These are phyloP conservation scores for Vireo griseus DNA, from an alignment of 2,797 vertebrate genomes.

Conservation along the genomic window DNA sequence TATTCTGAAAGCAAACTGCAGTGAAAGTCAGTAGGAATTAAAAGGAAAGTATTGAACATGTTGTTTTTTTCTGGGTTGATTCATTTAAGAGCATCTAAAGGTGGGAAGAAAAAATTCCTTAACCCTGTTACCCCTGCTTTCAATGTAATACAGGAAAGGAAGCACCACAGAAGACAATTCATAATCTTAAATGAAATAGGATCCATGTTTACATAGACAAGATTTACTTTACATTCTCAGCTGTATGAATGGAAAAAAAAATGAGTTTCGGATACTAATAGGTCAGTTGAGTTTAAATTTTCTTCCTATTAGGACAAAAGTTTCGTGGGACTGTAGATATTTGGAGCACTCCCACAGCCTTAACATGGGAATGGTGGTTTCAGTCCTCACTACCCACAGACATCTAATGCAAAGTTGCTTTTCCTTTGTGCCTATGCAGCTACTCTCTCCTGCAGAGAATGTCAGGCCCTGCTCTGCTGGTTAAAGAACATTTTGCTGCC, in stretches of 20 bases:
- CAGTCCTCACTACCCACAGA: not conserved
- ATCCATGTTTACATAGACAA: not conserved
- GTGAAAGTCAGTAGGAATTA: not conserved
- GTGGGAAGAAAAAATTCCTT: not conserved
- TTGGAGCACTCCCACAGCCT: not conserved
- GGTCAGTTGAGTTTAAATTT: not conserved
- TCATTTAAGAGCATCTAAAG: not conserved
- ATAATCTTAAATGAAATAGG: not conserved
- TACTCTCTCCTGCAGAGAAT: conserved; percentile 17
- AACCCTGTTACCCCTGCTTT: not conserved
- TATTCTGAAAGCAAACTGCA: not conserved
- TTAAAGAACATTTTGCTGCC: conserved; percentile 48
- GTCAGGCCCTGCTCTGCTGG: conserved; percentile 34
- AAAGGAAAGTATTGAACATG: not conserved
- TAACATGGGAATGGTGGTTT: not conserved
- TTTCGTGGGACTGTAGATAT: not conserved
- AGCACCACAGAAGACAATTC: not conserved
- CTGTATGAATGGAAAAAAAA: not conserved
- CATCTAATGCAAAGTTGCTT: not conserved
- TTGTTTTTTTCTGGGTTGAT: not conserved
- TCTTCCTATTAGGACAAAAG: not conserved
- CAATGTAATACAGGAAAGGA: not conserved
- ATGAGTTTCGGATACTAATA: not conserved
- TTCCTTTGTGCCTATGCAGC: not conserved
- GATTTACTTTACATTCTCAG: not conserved